These are phyloP conservation scores for Fragum fragum DNA, from an alignment of 2,888 invertebrate species.

Conservation along the genomic window DNA sequence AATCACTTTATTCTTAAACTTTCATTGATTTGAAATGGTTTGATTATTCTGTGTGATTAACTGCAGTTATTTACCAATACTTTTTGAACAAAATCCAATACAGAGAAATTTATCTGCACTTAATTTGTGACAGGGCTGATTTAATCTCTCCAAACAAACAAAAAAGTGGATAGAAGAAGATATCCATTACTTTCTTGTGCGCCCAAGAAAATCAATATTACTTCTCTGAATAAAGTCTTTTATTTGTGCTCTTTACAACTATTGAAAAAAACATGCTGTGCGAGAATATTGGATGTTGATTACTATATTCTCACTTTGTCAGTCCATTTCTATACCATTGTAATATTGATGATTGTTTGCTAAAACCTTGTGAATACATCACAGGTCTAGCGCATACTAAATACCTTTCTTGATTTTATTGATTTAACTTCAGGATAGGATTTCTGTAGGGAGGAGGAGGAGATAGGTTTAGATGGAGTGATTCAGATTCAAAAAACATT, in stretches of 20 bases:
- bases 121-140: constrained; percentile 29
- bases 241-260: background rate
- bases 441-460: too few species aligned
- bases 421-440: too few species aligned
- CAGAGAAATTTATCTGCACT: constrained; percentile 22
- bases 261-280: background rate
- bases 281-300: constrained; percentile 3
- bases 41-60: background rate
- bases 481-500: too few species aligned
- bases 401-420: too few species aligned
- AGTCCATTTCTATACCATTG: too few species aligned
- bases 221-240: background rate
- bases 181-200: constrained; percentile 19
- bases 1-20: background rate
- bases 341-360: too few species aligned
- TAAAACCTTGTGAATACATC: too few species aligned
- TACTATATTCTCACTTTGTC: background rate
- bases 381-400: too few species aligned
- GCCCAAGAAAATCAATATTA: background rate
- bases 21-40: background rate
- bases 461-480: too few species aligned
- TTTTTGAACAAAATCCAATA: constrained; percentile 32
- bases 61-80: background rate
- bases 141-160: constrained; percentile 29
- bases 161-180: constrained; percentile 6